Evolutionary conservation across 1,140 invertebrate species (phyloP), one percentile per base, ranked within the genome.

Genomic region (Drosophila setifemur): DNA sequence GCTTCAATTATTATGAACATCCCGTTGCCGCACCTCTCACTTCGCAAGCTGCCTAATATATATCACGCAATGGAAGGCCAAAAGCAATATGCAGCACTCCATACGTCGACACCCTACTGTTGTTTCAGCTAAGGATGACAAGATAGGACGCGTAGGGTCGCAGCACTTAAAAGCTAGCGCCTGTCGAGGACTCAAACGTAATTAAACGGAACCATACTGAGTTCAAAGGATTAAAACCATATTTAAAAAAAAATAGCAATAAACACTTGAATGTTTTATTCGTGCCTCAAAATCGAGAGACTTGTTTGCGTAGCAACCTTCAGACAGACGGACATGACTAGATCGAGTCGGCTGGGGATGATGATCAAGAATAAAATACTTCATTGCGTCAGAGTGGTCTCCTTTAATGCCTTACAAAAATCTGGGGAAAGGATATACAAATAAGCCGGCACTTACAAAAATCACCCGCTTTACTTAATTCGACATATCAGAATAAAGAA

Each of bases 1-100:
- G 77, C 77, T 81, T 81, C 77, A 81, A 81, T 81, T 81, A 81
- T 82, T 72, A 82, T 66, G 55, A 81, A 55, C 66, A 75, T 67
- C 49, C 44, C 44, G 49, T 29, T 48, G 31, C 60, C 58, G 48
- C 39, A 40, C 29, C 68, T 54, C 52, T 19, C 73, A 53, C 8
- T n/a, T 2, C 42, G 48, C 28, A 50, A 29, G 31, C 31, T 33
- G 37, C 35, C 58, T 49, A 48, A 61, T 28, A 60, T 69, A 45
- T 82, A 82, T 73, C 73, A 72, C 61, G 73, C 57, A 48, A 42
- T 43, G 61, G 40, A 42, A 47, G 40, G 21, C 39, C 31, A 72
- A 42, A 33, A 49, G n/a, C n/a, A n/a, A 35, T 26, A 53, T 21
- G 45, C 16, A 31, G 35, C 14, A 35, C 21, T 37, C 28, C 37